phyloP scores from a whole-genome alignment of 2,113 vertebrate genomes.

The Turnix velox region DNA sequence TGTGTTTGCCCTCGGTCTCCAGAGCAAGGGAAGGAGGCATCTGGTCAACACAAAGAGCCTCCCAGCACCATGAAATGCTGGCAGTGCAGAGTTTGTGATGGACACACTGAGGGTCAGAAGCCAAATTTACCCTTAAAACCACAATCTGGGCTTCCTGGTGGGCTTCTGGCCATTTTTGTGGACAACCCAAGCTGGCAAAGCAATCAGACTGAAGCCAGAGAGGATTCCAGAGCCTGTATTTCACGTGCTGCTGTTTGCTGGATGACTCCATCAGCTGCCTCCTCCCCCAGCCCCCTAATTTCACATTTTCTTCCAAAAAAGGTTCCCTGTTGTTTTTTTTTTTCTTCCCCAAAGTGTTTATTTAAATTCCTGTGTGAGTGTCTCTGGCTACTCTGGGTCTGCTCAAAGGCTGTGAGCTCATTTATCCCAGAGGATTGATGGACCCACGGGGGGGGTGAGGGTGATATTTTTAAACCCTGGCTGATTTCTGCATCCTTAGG shows the following conservation, averaged over 20 bases:
- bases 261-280: conserved; percentile 15
- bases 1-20: background rate
- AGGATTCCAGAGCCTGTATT: conserved; percentile 42
- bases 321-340: conserved; percentile 53
- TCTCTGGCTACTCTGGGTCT: conserved; percentile 15
- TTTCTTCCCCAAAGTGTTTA: conserved; percentile 8
- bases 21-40: background rate
- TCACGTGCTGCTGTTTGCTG: conserved; percentile 40
- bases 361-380: conserved; percentile 11
- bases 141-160: background rate
- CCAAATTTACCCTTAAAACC: background rate
- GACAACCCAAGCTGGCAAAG: background rate
- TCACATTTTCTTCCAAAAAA: conserved; percentile 62
- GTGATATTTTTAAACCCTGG: conserved; percentile 35
- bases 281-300: conserved; percentile 6
- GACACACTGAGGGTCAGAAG: rapidly evolving
- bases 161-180: background rate
- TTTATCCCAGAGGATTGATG: background rate
- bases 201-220: background rate
- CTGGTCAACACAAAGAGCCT: background rate
- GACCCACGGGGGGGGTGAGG: background rate
- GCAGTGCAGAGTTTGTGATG: background rate
- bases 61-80: background rate
- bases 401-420: conserved; percentile 16
- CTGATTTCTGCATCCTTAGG: background rate